phyloP scores from a whole-genome alignment of 2,888 invertebrate species.

The Platycnemis pennipes region DNA sequence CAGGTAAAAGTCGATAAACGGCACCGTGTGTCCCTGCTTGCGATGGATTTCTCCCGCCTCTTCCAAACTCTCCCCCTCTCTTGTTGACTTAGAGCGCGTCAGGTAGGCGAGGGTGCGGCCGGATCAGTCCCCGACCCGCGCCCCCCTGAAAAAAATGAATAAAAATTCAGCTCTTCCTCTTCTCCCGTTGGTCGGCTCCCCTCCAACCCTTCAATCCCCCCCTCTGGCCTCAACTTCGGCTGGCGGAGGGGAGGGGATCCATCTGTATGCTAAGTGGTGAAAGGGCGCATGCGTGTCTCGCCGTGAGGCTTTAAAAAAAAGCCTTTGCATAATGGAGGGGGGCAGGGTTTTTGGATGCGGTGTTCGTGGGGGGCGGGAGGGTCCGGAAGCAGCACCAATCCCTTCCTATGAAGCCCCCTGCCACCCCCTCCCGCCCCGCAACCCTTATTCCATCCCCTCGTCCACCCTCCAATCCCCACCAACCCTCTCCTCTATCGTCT shows the following conservation, averaged over 20 bases:
- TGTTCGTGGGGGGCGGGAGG: neutral
- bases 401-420: neutral
- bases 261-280: neutral
- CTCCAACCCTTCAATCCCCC: neutral
- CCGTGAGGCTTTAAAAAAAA: neutral
- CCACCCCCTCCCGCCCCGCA: neutral
- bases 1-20: too few relatives aligned
- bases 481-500: neutral
- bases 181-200: neutral
- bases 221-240: neutral
- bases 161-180: neutral
- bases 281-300: constrained; percentile 1
- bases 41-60: too few relatives aligned
- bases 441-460: neutral
- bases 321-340: neutral
- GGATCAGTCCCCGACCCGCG: neutral
- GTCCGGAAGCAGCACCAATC: neutral
- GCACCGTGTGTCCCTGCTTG: too few relatives aligned
- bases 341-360: neutral
- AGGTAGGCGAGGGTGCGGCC: neutral
- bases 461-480: neutral
- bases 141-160: neutral
- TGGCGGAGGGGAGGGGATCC: neutral
- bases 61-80: neutral
- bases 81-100: neutral